Percentiles rank a stretch among this genome's conserved stretches.
Conservation (phyloP, 2,113 vertebrate species). For the Fukomys damarensis region DNA sequence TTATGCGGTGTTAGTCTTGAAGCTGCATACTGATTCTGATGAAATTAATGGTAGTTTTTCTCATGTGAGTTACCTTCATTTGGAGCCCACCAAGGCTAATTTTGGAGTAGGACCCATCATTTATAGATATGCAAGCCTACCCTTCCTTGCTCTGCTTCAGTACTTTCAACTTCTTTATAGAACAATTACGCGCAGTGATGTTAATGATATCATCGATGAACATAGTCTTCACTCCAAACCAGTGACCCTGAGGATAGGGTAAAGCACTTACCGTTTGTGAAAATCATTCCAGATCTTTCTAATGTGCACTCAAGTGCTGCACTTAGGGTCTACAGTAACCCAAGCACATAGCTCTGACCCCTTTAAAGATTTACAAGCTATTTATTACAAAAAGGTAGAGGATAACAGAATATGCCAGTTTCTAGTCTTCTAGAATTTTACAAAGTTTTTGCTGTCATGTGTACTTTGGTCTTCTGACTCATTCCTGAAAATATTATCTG, state of each 20-base stretch:
- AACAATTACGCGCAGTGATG: neutral
- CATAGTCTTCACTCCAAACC: neutral
- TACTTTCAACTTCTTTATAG: neutral
- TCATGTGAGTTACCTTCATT: neutral
- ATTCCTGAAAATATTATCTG: neutral
- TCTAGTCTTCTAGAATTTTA: neutral
- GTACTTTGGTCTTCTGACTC: neutral
- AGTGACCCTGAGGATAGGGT: neutral
- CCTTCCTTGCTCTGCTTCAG: neutral
- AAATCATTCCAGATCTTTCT: neutral
- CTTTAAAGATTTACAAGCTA: neutral
- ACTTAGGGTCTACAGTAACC: neutral
- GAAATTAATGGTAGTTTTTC: neutral
- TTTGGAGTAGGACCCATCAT: neutral
- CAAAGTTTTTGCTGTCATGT: neutral
- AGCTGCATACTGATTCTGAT: neutral
- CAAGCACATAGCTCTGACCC: neutral
- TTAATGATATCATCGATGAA: neutral
- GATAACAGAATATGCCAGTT: neutral
- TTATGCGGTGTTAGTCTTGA: neutral
- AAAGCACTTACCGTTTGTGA: neutral
- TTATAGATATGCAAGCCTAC: neutral
- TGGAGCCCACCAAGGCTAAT: neutral
- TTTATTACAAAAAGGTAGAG: neutral
- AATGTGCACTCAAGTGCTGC: neutral